A percentile compares a stretch with the other conserved stretches of the same genome.
phyloP scores from a whole-genome alignment of 2,113 vertebrate genomes.

The Prunella himalayana region DNA sequence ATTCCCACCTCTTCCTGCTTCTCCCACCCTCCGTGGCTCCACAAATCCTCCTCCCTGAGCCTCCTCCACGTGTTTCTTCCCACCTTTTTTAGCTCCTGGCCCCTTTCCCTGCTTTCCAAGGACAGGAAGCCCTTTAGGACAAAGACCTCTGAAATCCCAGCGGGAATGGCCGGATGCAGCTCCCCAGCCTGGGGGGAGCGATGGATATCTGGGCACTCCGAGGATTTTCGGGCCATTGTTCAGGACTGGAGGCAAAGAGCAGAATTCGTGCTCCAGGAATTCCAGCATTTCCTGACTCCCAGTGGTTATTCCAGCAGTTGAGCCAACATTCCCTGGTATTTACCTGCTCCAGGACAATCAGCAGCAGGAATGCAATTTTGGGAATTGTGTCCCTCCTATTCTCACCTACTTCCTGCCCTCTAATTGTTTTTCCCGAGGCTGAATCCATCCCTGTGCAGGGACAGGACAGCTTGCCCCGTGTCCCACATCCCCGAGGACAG shows the following conservation, averaged over 20 bases:
- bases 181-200: background rate
- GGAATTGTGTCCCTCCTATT: background rate
- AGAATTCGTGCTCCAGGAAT: background rate
- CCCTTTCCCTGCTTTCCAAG: background rate
- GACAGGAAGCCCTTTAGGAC: background rate
- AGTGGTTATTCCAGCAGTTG: background rate
- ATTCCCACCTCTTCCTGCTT: background rate
- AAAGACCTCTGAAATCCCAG: background rate
- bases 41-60: background rate
- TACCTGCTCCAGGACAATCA: background rate
- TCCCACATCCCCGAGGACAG: background rate
- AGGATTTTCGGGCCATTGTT: constrained; percentile 7
- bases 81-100: background rate
- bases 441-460: rapidly evolving
- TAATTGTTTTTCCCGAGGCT: background rate
- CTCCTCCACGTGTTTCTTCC: background rate
- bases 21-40: background rate
- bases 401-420: background rate
- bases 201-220: background rate
- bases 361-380: background rate
- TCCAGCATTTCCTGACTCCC: constrained; percentile 41
- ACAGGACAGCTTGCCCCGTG: background rate
- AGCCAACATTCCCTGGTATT: background rate
- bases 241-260: background rate
- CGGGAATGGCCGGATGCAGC: background rate